Conservation (phyloP, 2,888 invertebrate species). For the Meta bourneti region DNA sequence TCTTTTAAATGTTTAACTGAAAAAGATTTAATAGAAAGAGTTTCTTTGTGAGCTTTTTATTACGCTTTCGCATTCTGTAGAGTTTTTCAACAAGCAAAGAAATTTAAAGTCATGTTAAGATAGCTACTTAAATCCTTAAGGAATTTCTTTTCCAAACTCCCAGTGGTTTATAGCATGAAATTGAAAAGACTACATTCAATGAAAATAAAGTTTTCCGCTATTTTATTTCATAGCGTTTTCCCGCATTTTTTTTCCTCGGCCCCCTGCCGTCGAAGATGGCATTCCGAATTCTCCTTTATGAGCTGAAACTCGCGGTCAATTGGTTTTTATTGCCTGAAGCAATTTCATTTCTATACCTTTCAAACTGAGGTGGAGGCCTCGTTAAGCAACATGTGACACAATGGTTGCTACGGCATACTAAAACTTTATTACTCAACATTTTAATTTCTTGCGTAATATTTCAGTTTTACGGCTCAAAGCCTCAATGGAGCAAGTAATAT, state of each 20-base stretch:
- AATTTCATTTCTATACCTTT: slow-evolving; percentile 46
- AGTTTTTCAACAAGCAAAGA: no score
- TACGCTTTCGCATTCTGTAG: no score
- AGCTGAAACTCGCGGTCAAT: slow-evolving; percentile 58
- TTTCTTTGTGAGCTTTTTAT: no score
- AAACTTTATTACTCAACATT: slow-evolving; percentile 62
- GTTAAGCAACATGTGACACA: slow-evolving; percentile 55
- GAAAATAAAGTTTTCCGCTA: slow-evolving; percentile 29
- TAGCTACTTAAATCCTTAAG: slow-evolving; percentile 34
- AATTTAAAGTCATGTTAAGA: slow-evolving; percentile 37
- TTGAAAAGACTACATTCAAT: slow-evolving; percentile 29
- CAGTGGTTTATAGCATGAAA: slow-evolving; percentile 9
- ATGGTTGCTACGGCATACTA: slow-evolving; percentile 25
- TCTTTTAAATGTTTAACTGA: no score
- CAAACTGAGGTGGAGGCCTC: background rate
- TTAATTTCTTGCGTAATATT: slow-evolving; percentile 64
- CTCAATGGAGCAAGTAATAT: slow-evolving; percentile 47
- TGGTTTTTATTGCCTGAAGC: slow-evolving; percentile 61
- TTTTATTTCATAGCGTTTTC: slow-evolving; percentile 44
- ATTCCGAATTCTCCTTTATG: slow-evolving; percentile 46
- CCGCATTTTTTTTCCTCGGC: background rate
- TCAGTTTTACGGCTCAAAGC: slow-evolving; percentile 36
- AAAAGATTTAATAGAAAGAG: no score
- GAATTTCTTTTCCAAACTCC: background rate
- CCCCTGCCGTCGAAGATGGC: slow-evolving; percentile 12